A percentile compares a stretch with the other conserved stretches of the same genome.
Evolutionary conservation across 2,888 invertebrate genomes (phyloP).

Genomic region (Andrena hattorfiana): DNA sequence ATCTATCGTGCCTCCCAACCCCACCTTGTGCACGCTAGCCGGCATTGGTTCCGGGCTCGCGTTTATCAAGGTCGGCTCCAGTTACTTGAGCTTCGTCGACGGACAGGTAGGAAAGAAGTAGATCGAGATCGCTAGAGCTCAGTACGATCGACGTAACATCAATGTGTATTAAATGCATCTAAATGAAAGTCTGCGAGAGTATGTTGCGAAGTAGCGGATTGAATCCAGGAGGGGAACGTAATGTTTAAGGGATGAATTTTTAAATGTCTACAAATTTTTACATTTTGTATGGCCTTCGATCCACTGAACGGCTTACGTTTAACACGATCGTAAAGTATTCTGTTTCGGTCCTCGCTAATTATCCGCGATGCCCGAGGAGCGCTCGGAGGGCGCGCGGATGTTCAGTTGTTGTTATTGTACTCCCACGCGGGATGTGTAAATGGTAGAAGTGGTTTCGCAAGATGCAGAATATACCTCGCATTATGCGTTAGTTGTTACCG

Average conservation of each 20-base stretch:
- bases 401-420: constrained; percentile 23
- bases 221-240: constrained; percentile 18
- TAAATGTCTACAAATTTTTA: constrained; percentile 51
- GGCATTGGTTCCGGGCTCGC: constrained; percentile 90
- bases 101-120: constrained; percentile 86
- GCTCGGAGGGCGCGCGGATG: not conserved
- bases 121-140: not conserved
- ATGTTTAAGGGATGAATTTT: constrained; percentile 18
- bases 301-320: constrained; percentile 12
- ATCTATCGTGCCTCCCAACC: constrained; percentile 91
- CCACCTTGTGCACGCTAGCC: constrained; percentile 88
- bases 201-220: constrained; percentile 21
- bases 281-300: constrained; percentile 48
- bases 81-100: constrained; percentile 89
- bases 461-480: constrained; percentile 27
- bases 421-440: constrained; percentile 1
- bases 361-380: constrained; percentile 5
- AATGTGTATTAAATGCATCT: constrained; percentile 37
- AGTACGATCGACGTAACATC: constrained; percentile 27
- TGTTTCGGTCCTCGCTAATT: constrained; percentile 11
- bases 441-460: not conserved
- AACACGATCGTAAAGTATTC: constrained; percentile 1
- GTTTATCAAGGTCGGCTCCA: constrained; percentile 88
- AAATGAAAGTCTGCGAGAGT: constrained; percentile 41
- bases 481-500: constrained; percentile 22